These are phyloP conservation scores for Drosophila trapezifrons DNA, from an alignment of 1,140 invertebrate genomes.

Conservation along the genomic window DNA sequence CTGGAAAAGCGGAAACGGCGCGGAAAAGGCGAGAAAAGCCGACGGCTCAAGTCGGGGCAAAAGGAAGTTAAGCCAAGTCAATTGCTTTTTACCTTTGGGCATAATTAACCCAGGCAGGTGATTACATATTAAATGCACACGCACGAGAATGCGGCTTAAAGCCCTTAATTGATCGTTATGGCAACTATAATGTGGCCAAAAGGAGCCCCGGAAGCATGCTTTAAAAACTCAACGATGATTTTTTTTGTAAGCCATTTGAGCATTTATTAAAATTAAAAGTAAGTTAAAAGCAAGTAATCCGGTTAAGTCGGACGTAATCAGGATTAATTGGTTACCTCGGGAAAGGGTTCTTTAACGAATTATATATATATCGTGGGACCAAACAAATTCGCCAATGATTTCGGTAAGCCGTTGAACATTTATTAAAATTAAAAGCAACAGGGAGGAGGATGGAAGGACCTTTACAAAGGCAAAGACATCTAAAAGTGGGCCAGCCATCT, in stretches of 20 bases:
- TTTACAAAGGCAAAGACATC: slow-evolving; percentile 3
- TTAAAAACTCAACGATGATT: slow-evolving; percentile 22
- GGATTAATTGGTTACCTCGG: no score
- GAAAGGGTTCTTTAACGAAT: neutral
- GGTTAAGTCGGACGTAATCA: neutral
- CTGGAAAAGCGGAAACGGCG: neutral
- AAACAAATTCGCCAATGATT: slow-evolving; percentile 6
- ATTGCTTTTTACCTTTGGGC: slow-evolving; percentile 61
- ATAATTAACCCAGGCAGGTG: slow-evolving; percentile 58
- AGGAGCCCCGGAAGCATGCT: slow-evolving; percentile 17
- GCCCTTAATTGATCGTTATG: slow-evolving; percentile 58
- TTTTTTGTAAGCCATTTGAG: slow-evolving; percentile 33
- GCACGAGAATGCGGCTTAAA: slow-evolving; percentile 38
- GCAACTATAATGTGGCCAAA: slow-evolving; percentile 23
- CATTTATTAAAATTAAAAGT: slow-evolving; percentile 41
- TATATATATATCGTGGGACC: neutral
- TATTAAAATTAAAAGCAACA: slow-evolving; percentile 55
- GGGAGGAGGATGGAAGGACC: slow-evolving; percentile 3
- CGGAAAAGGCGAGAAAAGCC: slow-evolving; percentile 18
- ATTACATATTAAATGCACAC: slow-evolving; percentile 53
- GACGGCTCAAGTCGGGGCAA: slow-evolving; percentile 25
- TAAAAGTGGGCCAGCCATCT: slow-evolving; percentile 23
- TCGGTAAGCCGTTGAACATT: slow-evolving; percentile 43
- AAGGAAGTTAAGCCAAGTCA: slow-evolving; percentile 43
- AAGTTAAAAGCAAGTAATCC: neutral